phyloP scores from a whole-genome alignment of 2,797 vertebrate species.

The Paratrypauchen microcephalus region DNA sequence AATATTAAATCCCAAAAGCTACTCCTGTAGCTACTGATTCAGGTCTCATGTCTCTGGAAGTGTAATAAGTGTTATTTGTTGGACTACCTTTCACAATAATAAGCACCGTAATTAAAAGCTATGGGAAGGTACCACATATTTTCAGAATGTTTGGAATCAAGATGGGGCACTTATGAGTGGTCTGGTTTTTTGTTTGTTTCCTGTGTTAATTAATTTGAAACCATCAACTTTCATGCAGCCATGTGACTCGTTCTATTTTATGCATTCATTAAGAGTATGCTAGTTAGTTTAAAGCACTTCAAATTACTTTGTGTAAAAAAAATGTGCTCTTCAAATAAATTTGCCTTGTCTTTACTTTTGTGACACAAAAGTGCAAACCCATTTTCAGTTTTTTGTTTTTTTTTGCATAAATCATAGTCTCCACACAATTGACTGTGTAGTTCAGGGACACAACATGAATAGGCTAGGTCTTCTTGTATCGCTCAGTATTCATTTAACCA shows the following conservation, averaged over 20 bases:
- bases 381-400: too few relatives aligned
- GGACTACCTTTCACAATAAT: conserved; percentile 59
- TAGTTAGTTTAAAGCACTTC: not conserved
- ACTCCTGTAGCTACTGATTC: conserved; percentile 71
- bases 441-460: not conserved
- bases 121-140: conserved; percentile 34
- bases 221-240: not conserved
- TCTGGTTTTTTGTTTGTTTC: not conserved
- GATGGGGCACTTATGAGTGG: not conserved
- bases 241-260: not conserved
- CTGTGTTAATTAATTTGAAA: too few relatives aligned
- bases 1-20: conserved; percentile 65
- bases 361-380: not conserved
- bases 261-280: not conserved
- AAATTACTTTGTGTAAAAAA: not conserved
- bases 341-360: not conserved
- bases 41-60: conserved; percentile 74
- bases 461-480: not conserved
- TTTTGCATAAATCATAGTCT: not conserved
- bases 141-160: conserved; percentile 25
- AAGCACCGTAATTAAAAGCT: conserved; percentile 82
- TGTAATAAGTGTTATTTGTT: conserved; percentile 79
- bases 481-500: not conserved
- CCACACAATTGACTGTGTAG: not conserved
- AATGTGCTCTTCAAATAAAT: not conserved